phyloP scores from a whole-genome alignment of 2,888 invertebrate species.

The Melinopterus prodromus region DNA sequence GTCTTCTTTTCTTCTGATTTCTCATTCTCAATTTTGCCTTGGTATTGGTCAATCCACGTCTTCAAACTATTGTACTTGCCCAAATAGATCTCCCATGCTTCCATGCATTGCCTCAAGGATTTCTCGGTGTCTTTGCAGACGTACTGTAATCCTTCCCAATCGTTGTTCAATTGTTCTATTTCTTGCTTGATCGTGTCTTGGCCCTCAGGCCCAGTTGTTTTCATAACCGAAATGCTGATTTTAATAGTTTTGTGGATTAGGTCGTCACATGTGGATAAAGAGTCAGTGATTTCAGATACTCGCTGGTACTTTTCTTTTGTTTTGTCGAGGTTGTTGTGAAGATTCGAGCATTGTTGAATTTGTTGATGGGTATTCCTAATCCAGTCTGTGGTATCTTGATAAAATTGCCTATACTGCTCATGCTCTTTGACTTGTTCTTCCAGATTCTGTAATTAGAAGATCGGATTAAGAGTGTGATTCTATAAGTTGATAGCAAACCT shows the following conservation, averaged over 20 bases:
- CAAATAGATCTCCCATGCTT: constrained; percentile 84
- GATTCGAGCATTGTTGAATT: constrained; percentile 84
- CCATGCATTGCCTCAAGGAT: constrained; percentile 76
- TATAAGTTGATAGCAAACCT: constrained; percentile 22
- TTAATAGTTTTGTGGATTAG: constrained; percentile 77
- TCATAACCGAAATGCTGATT: constrained; percentile 77
- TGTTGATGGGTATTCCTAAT: constrained; percentile 81
- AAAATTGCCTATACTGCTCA: constrained; percentile 84
- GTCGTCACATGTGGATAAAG: constrained; percentile 76
- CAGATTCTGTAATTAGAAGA: constrained; percentile 64
- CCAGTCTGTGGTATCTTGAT: constrained; percentile 87
- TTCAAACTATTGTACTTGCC: constrained; percentile 77
- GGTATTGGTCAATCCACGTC: constrained; percentile 77
- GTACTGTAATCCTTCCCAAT: constrained; percentile 83
- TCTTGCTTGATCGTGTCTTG: constrained; percentile 87
- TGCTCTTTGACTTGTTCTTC: constrained; percentile 88
- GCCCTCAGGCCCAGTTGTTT: constrained; percentile 83
- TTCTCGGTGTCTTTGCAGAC: constrained; percentile 81
- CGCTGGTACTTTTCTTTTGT: constrained; percentile 80
- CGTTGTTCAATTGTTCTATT: constrained; percentile 79
- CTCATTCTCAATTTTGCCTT: constrained; percentile 70
- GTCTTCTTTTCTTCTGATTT: constrained; percentile 78
- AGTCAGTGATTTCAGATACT: constrained; percentile 73
- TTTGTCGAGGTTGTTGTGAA: constrained; percentile 85
- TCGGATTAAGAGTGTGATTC: neutral